These are phyloP conservation scores for Phoxinus dragarum DNA, from an alignment of 2,797 vertebrate genomes.

Conservation along the genomic window DNA sequence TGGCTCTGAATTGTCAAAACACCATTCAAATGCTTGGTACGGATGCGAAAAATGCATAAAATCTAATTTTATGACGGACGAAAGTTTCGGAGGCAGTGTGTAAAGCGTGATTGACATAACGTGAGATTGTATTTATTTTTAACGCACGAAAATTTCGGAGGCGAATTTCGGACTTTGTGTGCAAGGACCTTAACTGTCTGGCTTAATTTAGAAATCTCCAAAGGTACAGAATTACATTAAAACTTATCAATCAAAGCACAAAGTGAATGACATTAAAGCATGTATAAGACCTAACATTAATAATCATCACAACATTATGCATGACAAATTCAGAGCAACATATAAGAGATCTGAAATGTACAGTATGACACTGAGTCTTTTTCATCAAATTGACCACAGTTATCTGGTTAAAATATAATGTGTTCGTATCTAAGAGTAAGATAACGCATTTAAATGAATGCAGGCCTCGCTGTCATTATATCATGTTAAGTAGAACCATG, in stretches of 20 bases:
- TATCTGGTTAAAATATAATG: slow-evolving; percentile 12
- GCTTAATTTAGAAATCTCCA: neutral
- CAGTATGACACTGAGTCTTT: neutral
- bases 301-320: neutral
- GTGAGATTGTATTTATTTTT: too few species aligned
- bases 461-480: neutral
- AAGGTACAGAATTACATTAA: neutral
- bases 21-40: too few species aligned
- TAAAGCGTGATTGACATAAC: too few species aligned
- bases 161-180: too few species aligned
- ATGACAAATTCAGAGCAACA: neutral
- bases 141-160: too few species aligned
- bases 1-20: too few species aligned
- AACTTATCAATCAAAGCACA: neutral
- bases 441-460: neutral
- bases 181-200: too few species aligned
- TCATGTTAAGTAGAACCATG: neutral
- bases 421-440: neutral
- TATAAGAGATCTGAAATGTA: neutral
- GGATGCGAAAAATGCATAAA: too few species aligned
- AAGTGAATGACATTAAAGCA: neutral
- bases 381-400: neutral
- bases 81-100: too few species aligned
- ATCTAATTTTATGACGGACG: too few species aligned
- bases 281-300: neutral